These are phyloP conservation scores for Micrastur ruficollis DNA, from an alignment of 2,797 vertebrate species.

Conservation along the genomic window DNA sequence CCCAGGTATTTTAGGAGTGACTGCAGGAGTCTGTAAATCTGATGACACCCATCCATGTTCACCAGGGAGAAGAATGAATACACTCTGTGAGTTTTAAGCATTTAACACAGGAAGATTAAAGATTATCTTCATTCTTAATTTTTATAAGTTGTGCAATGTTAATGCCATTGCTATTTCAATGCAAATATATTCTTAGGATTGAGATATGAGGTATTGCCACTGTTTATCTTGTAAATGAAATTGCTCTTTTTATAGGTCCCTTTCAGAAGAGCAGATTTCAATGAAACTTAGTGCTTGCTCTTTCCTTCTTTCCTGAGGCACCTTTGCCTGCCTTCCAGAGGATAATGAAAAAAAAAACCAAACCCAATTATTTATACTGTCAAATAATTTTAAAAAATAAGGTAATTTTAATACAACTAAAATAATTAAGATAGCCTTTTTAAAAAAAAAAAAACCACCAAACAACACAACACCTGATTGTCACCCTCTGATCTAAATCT, in stretches of 20 bases:
- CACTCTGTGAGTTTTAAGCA: background rate
- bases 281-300: background rate
- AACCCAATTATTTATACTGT: background rate
- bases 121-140: background rate
- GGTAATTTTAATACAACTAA: background rate
- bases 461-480: background rate
- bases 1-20: background rate
- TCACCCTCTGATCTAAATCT: background rate
- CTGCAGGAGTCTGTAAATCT: background rate
- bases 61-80: background rate
- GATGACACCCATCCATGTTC: rapidly evolving
- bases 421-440: background rate
- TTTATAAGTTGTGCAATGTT: background rate
- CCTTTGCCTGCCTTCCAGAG: background rate
- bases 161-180: background rate
- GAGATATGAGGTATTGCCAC: background rate
- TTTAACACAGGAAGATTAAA: background rate
- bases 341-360: background rate
- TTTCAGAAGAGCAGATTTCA: background rate
- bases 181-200: background rate
- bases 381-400: background rate
- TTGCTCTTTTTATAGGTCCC: background rate
- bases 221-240: background rate
- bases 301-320: background rate
- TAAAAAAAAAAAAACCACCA: background rate